Percentiles rank a stretch among this genome's conserved stretches.
Conservation (phyloP, 1,140 invertebrate species). For the Hetaerina americana region DNA sequence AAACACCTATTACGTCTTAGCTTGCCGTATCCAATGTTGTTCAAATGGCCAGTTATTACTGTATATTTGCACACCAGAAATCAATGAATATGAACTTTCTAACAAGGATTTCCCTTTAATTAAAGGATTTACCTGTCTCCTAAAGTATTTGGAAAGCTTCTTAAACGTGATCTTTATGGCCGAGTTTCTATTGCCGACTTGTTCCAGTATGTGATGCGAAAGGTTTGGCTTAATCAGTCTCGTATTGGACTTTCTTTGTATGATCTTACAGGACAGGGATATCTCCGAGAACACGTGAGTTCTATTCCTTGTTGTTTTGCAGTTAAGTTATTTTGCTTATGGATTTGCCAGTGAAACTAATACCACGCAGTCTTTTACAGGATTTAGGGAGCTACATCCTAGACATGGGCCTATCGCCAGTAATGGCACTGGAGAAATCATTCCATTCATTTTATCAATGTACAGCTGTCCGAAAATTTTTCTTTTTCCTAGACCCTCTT, state of each 20-base stretch:
- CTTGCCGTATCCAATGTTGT: not conserved
- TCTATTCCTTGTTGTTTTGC: not conserved
- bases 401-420: slow-evolving; percentile 79
- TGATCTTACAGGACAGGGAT: slow-evolving; percentile 85
- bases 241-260: slow-evolving; percentile 84
- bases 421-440: slow-evolving; percentile 80
- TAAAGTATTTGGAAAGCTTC: slow-evolving; percentile 71
- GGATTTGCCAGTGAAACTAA: not conserved
- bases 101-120: slow-evolving; percentile 26
- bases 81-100: not conserved
- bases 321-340: not conserved
- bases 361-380: slow-evolving; percentile 31
- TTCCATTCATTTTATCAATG: slow-evolving; percentile 95
- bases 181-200: slow-evolving; percentile 67
- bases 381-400: slow-evolving; percentile 91
- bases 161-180: slow-evolving; percentile 69
- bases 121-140: slow-evolving; percentile 65
- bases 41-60: not conserved
- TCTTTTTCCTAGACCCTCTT: slow-evolving; percentile 88
- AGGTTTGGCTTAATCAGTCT: slow-evolving; percentile 88
- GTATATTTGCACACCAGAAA: not conserved
- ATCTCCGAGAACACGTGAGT: slow-evolving; percentile 69
- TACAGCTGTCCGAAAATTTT: slow-evolving; percentile 86
- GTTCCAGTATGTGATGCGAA: slow-evolving; percentile 91
- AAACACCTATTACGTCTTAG: slow-evolving; percentile 2